These are phyloP conservation scores for Pteria penguin DNA, from an alignment of 2,888 invertebrate species.

Conservation along the genomic window DNA sequence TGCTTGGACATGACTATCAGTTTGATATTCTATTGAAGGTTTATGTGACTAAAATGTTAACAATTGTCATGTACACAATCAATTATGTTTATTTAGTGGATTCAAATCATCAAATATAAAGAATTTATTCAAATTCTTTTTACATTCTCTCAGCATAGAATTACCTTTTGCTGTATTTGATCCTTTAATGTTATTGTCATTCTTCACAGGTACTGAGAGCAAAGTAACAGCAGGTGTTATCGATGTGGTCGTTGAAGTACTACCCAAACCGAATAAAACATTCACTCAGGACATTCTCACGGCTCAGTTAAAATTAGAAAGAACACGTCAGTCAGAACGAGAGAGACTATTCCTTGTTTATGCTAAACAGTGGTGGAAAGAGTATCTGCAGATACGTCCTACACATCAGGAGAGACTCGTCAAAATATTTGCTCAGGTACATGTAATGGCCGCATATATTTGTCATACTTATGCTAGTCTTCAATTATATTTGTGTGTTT, in stretches of 20 bases:
- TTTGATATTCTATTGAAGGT: too few species aligned
- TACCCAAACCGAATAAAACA: slow-evolving; percentile 68
- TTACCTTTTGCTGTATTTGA: too few species aligned
- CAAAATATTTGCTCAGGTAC: slow-evolving; percentile 80
- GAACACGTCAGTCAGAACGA: slow-evolving; percentile 74
- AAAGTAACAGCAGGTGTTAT: slow-evolving; percentile 78
- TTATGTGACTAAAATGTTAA: too few species aligned
- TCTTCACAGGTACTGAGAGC: slow-evolving; percentile 71
- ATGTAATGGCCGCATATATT: too few species aligned
- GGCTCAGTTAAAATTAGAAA: slow-evolving; percentile 76
- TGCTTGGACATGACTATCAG: too few species aligned
- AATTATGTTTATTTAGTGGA: neutral
- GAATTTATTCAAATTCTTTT: neutral
- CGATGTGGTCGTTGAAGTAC: slow-evolving; percentile 76
- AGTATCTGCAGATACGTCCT: slow-evolving; percentile 78
- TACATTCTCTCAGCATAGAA: neutral
- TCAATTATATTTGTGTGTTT: too few species aligned
- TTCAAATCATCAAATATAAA: neutral
- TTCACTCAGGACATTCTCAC: slow-evolving; percentile 72
- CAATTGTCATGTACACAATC: neutral
- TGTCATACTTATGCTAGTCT: too few species aligned
- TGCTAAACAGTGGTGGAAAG: slow-evolving; percentile 81
- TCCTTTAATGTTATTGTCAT: neutral
- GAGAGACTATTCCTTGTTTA: slow-evolving; percentile 80
- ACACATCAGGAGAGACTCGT: slow-evolving; percentile 77